Base-by-base conservation (phyloP, 2,113 vertebrate genomes). In the Megaceryle torquata region DNA sequence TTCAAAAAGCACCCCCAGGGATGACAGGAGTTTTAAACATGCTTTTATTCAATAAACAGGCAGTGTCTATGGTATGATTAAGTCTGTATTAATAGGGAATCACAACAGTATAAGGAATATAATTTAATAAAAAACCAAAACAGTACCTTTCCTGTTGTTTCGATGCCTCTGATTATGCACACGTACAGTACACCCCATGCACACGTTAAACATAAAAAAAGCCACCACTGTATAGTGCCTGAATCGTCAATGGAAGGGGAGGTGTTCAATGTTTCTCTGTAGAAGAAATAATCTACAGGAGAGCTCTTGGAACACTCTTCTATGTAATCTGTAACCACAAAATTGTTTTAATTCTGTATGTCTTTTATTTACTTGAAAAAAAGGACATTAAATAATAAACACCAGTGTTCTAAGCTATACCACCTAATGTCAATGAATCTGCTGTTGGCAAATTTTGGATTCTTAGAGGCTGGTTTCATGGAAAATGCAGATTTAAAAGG, bases 221-320 rank as follows among this genome's bases (percentile, higher is more conserved):
- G 63, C 97, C 98, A 98, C 99, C 99, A 99, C 96, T 99, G 99
- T 59, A 99, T 85, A 7, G 64, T 98, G 67, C 98, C 99, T 2
- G 98, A 98, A 20, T 99, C 86, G 0, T 70, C 60, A 83, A 99
- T 99, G 63, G 98, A 97, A 10, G 95, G 41, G 5, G 99, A 98
- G 78, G 96, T 98, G 86, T 99, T 98, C 69, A 99, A 96, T 13
- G 99, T 99, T 96, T 99, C 98, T 75, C 99, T 89, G 97, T 99
- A 99, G 99, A 99, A 99, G 97, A 98, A 99, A 89, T 99, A 99
- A 97, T 99, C 99, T 8, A 99, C 98, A 1, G 99, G 93, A 79
- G 98, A 98, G 97, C 99, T 99, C 68, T 90, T 97, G 50, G 95
- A 95, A 29, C 99, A 99, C 82, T 99, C 99, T 2, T 98, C 96